These are phyloP conservation scores for Electrona antarctica DNA, from an alignment of 2,113 vertebrate genomes.

Conservation along the genomic window DNA sequence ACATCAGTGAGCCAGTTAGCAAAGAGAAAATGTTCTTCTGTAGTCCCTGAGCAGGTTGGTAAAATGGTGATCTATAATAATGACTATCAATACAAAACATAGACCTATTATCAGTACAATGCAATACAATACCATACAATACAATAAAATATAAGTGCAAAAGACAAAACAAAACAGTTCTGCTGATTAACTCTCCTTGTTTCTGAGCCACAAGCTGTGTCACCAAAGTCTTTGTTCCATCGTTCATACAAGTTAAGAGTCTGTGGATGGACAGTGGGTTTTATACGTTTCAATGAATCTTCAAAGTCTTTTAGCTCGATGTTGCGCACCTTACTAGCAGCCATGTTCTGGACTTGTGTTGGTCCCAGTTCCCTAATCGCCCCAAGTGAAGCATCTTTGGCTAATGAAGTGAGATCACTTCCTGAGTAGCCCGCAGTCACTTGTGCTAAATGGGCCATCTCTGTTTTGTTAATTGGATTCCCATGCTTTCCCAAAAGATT, in stretches of 20 bases:
- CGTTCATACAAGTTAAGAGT: constrained; percentile 85
- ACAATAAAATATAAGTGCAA: too few species aligned
- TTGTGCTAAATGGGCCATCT: constrained; percentile 89
- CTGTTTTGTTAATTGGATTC: constrained; percentile 88
- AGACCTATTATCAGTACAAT: too few species aligned
- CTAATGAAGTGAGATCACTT: constrained; percentile 95
- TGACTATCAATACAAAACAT: too few species aligned
- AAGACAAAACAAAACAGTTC: too few species aligned
- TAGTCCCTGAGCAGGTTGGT: too few species aligned
- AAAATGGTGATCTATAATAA: too few species aligned
- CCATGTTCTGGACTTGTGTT: constrained; percentile 92
- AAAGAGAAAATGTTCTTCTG: too few species aligned
- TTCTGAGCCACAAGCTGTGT: constrained; percentile 75
- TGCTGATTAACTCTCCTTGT: too few species aligned
- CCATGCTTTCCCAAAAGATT: constrained; percentile 94
- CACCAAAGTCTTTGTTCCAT: constrained; percentile 94
- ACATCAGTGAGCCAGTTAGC: too few species aligned
- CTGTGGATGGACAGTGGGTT: constrained; percentile 87
- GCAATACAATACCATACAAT: too few species aligned
- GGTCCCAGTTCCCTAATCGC: constrained; percentile 95
- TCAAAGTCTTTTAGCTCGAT: constrained; percentile 90
- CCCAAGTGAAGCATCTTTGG: constrained; percentile 95
- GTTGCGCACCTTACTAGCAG: constrained; percentile 94
- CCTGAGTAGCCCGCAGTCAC: constrained; percentile 92
- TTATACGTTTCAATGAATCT: constrained; percentile 92